Evolutionary conservation across 1,140 invertebrate species (phyloP), one percentile per base, ranked within the genome.

Genomic region (Drosophila watanabei): DNA sequence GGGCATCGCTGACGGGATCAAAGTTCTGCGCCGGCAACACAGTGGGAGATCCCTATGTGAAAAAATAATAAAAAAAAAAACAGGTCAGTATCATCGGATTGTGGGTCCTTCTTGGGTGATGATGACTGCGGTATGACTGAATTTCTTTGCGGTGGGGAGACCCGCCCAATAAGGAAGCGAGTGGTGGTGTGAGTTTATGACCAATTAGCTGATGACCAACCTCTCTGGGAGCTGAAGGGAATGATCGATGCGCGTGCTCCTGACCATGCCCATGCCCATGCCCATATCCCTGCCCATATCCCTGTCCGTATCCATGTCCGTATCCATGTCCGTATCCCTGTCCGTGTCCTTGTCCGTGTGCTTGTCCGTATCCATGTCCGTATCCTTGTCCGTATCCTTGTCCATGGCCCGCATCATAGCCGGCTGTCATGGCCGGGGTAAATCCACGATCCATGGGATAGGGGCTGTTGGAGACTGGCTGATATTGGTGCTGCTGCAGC

Each of bases 1-100:
- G 96, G 1, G 97, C 97, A 95, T 98, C 97, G 46, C 93, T 94
- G 46, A 95, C 94, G 0, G 97, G 93, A 93, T 97, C 94, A 81
- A 97, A 97, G 20, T 94, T 92, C 35, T 93, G 92, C 30, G 93
- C 94, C 32, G 96, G 94, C 24, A 94, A 79, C n/a, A 97, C 94
- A 9, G 96, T 96, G 43, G 96, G 96, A 16, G 94, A 95, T 24
- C 94, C 92, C 95, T 95, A 75, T 11, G n/a, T 20, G 16, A 43
- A 11, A 20, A 0, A 8, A 8, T 0, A 14, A 48, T 24, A 16
- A 24, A 30, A 30, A 0, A 51, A 64, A 20, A 11, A 37, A 5
- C 3, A 8, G 1, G 18, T 10, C 0, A 61, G 16, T 60, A 35
- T 18, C 4, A 11, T 51, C 0, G 24, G 16, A 10, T 28, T 16